Base-by-base conservation (phyloP, 2,888 invertebrate species). In the Graphium colonna region DNA sequence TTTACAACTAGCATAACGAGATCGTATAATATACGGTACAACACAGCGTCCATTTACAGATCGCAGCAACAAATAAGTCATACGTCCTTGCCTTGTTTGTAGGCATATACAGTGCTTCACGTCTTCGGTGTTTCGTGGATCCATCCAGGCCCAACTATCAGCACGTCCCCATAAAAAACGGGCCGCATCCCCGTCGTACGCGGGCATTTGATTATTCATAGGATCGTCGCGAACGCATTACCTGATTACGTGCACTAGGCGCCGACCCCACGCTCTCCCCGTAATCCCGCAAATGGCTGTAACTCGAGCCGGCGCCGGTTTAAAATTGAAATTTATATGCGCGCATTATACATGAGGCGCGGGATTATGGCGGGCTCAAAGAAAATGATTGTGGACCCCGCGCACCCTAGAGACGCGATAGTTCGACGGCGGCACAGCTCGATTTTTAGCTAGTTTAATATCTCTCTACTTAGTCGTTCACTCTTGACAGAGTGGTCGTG, bases 251-350 rank as follows among this genome's bases (percentile, higher is more conserved):
- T 60, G 58, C 57, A 55, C 54, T 58, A 55, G 60, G 55, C 40
- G 41, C 52, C 44, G 28, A 62, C 63, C 65, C 68, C 63, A 53
- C 60, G 57, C 60, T 60, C 65, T 65, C 67, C 68, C 76, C 68
- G 77, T 86, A 86, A 87, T 87, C 78, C 81, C 79, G 69, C 83
- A 86, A 86, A 87, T 87, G 85, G 84, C 68, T 74, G 87, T 83
- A 87, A 87, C 86, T 73, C 71, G 82, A 83, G 72, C 75, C 49
- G 74, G 77, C 70, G 68, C 69, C 71, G 85, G 79, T 85, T 86
- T 86, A 86, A 87, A 87, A 88, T 88, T 88, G 86, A 86, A 88
- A 88, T 88, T 88, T 88, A 88, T 88, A 86, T 84, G 81, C 78
- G 72, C 77, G 80, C 85, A 88, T 88, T 82, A 87, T 83, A 77